A percentile compares a stretch with the other conserved stretches of the same genome.
phyloP scores from a whole-genome alignment of 2,888 invertebrate genomes.

The Onchidella celtica region DNA sequence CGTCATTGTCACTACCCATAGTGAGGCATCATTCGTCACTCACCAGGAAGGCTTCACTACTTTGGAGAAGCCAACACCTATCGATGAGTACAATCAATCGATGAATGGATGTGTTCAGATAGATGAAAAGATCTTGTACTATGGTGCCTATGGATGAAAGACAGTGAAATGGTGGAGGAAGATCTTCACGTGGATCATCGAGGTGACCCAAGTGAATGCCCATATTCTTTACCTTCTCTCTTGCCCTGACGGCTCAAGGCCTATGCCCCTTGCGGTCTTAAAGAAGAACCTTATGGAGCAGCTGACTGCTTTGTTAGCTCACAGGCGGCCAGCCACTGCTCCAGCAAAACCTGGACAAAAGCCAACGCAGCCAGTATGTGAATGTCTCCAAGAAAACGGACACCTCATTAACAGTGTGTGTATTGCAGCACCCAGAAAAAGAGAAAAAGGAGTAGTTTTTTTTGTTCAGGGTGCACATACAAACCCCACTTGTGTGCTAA shows the following conservation, averaged over 20 bases:
- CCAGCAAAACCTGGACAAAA: background rate
- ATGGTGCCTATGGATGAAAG: background rate
- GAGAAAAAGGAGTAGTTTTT: background rate
- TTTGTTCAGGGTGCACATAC: background rate
- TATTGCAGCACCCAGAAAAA: background rate
- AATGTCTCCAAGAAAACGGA: background rate
- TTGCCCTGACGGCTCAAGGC: background rate
- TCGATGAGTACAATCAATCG: background rate
- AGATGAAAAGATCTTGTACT: background rate
- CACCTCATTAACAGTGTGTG: background rate
- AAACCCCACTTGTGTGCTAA: background rate
- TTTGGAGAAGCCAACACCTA: background rate
- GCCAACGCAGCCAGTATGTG: background rate
- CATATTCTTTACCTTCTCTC: background rate
- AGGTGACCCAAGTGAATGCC: background rate
- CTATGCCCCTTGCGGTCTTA: background rate
- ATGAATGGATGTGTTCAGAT: constrained; percentile 17
- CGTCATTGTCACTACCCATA: constrained; percentile 12
- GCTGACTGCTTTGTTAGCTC: background rate
- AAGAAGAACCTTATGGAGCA: background rate
- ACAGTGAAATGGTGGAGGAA: constrained; percentile 10
- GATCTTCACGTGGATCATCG: background rate
- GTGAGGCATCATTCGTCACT: background rate
- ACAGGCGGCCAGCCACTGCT: background rate
- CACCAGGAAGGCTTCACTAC: background rate